These are phyloP conservation scores for Cheilosia scutellata DNA, from an alignment of 2,888 invertebrate genomes.

Conservation along the genomic window DNA sequence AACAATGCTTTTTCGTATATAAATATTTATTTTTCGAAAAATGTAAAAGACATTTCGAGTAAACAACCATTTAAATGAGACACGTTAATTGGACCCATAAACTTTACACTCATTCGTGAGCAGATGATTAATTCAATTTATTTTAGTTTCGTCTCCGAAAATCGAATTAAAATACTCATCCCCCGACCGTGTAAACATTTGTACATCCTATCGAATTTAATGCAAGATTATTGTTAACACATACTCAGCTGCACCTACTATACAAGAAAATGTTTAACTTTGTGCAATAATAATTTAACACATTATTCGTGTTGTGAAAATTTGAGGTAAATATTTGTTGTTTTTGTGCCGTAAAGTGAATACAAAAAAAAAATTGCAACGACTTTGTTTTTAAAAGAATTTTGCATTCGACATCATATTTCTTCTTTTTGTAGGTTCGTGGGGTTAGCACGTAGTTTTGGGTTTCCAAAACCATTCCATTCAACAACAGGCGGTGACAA, in stretches of 20 bases:
- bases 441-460: slow-evolving; percentile 25
- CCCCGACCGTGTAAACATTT: slow-evolving; percentile 5
- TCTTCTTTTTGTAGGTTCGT: slow-evolving; percentile 19
- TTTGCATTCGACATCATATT: slow-evolving; percentile 48
- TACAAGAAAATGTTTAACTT: slow-evolving; percentile 22
- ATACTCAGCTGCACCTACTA: slow-evolving; percentile 33
- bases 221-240: neutral
- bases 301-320: slow-evolving; percentile 38
- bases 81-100: slow-evolving; percentile 25
- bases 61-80: slow-evolving; percentile 8
- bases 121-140: slow-evolving; percentile 34
- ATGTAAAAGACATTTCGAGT: slow-evolving; percentile 5
- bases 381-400: slow-evolving; percentile 41
- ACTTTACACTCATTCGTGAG: slow-evolving; percentile 4
- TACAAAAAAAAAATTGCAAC: slow-evolving; percentile 23
- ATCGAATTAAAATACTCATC: slow-evolving; percentile 22
- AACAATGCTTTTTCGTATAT: neutral
- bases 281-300: slow-evolving; percentile 51
- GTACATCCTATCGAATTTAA: slow-evolving; percentile 15
- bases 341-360: neutral
- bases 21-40: slow-evolving; percentile 5
- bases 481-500: slow-evolving; percentile 45
- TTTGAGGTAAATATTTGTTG: slow-evolving; percentile 28
- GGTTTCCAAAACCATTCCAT: slow-evolving; percentile 46
- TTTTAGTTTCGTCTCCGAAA: slow-evolving; percentile 11